phyloP scores from a whole-genome alignment of 2,797 vertebrate species.

The Tragopan temminckii region DNA sequence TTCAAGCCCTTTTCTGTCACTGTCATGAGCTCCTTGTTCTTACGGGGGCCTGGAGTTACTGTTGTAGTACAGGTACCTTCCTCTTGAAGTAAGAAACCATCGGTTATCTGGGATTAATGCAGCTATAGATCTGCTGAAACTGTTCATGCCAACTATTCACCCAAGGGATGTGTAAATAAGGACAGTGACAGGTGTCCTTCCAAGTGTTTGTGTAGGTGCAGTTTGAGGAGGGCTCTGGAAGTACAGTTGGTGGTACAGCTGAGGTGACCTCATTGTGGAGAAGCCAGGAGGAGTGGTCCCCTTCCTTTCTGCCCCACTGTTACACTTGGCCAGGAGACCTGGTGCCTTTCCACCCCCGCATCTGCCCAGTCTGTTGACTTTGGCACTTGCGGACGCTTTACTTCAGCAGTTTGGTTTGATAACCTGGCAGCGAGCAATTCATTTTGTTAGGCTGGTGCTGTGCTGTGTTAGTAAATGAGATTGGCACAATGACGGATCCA shows the following conservation, averaged over 20 bases:
- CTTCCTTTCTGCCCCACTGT: background rate
- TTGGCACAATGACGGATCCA: accelerated
- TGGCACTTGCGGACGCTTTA: background rate
- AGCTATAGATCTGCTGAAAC: background rate
- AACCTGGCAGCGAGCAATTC: background rate
- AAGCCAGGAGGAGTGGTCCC: background rate
- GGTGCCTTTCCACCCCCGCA: background rate
- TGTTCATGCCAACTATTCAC: background rate
- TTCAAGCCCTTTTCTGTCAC: background rate
- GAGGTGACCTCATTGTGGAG: background rate
- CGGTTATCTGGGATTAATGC: background rate
- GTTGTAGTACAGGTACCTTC: accelerated
- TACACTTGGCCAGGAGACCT: background rate
- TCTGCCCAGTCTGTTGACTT: background rate
- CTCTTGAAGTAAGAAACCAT: background rate
- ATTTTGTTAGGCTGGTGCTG: background rate
- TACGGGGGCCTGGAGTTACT: background rate
- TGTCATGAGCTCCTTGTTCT: background rate
- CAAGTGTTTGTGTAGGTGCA: accelerated
- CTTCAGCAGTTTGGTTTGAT: background rate
- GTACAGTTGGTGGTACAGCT: background rate
- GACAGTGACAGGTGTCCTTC: background rate
- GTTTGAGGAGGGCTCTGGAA: background rate
- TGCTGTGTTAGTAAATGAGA: background rate
- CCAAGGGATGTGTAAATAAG: background rate